Conservation (phyloP, 2,113 vertebrate species). For the Emydura subglobosa region DNA sequence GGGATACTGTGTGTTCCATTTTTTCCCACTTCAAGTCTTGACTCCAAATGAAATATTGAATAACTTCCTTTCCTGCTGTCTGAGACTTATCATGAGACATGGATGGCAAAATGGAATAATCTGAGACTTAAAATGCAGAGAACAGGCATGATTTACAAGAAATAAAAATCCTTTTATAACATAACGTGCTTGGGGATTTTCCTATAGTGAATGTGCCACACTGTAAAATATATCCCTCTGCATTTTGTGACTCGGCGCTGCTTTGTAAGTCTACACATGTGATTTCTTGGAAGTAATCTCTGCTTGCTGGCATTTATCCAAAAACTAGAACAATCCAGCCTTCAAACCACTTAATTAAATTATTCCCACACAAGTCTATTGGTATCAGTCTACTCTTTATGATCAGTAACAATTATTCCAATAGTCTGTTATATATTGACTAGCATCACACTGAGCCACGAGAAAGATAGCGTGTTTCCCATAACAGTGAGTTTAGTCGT, state of each 20-base stretch:
- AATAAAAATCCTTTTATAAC: neutral
- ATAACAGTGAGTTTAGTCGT: neutral
- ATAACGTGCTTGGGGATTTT: neutral
- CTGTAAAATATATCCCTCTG: neutral
- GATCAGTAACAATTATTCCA: neutral
- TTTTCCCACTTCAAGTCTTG: neutral
- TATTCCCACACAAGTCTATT: neutral
- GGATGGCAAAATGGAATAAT: neutral
- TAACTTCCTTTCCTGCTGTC: neutral
- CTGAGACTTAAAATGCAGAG: neutral
- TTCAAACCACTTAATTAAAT: neutral
- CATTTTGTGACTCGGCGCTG: neutral
- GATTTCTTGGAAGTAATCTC: neutral
- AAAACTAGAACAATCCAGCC: neutral
- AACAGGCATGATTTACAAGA: neutral
- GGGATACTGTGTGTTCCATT: neutral
- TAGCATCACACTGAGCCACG: neutral
- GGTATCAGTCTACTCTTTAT: neutral
- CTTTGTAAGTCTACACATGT: neutral
- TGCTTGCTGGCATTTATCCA: neutral
- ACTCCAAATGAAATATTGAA: neutral
- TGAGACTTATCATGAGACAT: neutral
- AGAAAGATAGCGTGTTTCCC: neutral
- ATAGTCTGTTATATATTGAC: neutral
- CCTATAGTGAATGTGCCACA: neutral